Percentiles rank a stretch among this genome's conserved stretches.
These are phyloP conservation scores for Nylanderia fulva DNA, from an alignment of 1,140 invertebrate species.

Conservation along the genomic window DNA sequence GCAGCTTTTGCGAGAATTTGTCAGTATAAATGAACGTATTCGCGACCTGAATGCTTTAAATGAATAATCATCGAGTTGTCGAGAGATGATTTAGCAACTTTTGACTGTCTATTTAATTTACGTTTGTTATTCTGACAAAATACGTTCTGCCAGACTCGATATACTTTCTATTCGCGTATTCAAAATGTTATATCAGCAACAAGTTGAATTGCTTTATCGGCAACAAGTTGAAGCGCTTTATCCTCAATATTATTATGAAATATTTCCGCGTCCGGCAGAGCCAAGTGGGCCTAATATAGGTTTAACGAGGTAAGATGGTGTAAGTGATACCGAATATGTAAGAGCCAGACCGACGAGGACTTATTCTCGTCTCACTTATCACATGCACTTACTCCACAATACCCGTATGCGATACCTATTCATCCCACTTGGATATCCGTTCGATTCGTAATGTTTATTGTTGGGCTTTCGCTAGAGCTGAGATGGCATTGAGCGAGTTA, in stretches of 20 bases:
- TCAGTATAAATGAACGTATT: constrained; percentile 48
- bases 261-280: constrained; percentile 44
- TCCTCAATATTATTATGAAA: not conserved
- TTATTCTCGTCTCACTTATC: constrained; percentile 46
- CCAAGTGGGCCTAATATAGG: constrained; percentile 4
- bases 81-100: not conserved
- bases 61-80: not conserved
- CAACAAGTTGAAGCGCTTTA: not conserved
- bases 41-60: not conserved
- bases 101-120: not conserved
- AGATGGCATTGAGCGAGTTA: constrained; percentile 54
- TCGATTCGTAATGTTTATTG: constrained; percentile 65
- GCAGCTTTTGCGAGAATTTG: constrained; percentile 47
- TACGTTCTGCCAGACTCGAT: constrained; percentile 21
- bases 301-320: constrained; percentile 70
- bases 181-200: not conserved
- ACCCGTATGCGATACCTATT: constrained; percentile 40
- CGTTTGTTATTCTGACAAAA: constrained; percentile 56
- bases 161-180: not conserved
- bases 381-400: constrained; percentile 70
- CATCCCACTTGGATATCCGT: constrained; percentile 36
- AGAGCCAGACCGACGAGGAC: constrained; percentile 17
- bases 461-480: constrained; percentile 74
- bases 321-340: constrained; percentile 60
- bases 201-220: not conserved